Evolutionary conservation across 2,888 invertebrate species (phyloP).

Genomic region (Synergus umbraculus): DNA sequence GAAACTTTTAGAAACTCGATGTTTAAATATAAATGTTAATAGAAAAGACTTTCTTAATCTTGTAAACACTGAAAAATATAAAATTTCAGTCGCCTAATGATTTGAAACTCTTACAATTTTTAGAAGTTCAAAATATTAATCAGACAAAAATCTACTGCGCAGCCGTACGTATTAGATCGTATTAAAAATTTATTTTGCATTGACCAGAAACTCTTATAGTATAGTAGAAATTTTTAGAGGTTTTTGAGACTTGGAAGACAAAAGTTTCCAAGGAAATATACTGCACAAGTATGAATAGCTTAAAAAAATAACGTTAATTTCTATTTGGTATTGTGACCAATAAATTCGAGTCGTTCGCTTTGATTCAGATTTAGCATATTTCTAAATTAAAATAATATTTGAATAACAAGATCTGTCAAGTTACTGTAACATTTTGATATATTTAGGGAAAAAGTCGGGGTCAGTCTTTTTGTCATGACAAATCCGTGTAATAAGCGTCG

Average conservation of each 20-base stretch:
- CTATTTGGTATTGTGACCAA: neutral
- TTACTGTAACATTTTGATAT: neutral
- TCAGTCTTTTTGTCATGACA: conserved; percentile 41
- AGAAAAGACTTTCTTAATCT: neutral
- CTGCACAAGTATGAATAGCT: too few species aligned
- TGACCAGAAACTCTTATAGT: neutral
- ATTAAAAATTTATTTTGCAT: neutral
- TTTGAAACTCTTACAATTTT: too few species aligned
- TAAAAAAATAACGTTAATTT: too few species aligned
- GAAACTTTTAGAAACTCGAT: neutral
- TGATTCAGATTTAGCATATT: neutral
- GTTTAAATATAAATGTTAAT: neutral
- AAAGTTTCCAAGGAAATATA: too few species aligned
- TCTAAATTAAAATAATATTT: neutral
- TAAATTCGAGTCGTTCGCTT: neutral
- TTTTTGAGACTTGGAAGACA: too few species aligned
- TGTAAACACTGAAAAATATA: too few species aligned
- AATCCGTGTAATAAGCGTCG: conserved; percentile 54
- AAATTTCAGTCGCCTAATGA: too few species aligned
- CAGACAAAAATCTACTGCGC: neutral
- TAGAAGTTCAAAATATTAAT: neutral
- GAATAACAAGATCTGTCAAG: neutral
- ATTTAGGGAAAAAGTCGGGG: neutral
- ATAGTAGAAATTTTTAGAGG: too few species aligned
- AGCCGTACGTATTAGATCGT: neutral